These are phyloP conservation scores for Vanessa tameamea DNA, from an alignment of 1,140 invertebrate species.

Conservation along the genomic window DNA sequence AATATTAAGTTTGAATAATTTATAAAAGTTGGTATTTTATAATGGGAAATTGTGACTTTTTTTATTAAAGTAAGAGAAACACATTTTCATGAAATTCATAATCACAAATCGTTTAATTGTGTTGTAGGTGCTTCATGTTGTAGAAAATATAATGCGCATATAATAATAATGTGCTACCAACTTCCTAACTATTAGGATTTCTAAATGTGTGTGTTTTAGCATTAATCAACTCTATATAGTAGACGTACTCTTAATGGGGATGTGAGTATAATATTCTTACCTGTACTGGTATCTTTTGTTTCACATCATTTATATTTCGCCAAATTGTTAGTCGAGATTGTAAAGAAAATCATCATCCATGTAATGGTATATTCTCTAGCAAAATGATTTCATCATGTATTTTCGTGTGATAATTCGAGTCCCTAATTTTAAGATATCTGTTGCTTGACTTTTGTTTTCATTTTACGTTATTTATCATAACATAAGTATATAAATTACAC, in stretches of 20 bases:
- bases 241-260: not conserved
- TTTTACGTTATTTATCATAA: not conserved
- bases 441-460: not conserved
- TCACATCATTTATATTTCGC: not conserved
- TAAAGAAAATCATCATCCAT: not conserved
- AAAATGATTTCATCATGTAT: not conserved
- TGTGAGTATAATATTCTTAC: not conserved
- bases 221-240: not conserved
- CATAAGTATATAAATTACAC: not conserved
- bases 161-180: not conserved
- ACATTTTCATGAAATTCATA: not conserved
- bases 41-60: too few species aligned
- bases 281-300: not conserved
- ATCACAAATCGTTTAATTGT: not conserved
- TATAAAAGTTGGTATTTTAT: constrained; percentile 5
- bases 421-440: not conserved
- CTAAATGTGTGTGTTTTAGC: not conserved
- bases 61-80: not conserved
- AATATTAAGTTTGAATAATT: constrained; percentile 14
- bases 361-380: not conserved
- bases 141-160: not conserved
- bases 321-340: not conserved
- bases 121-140: not conserved
- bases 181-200: not conserved
- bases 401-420: not conserved